Base-by-base conservation (phyloP, 2,113 vertebrate species). In the Drymodes brunneopygia region DNA sequence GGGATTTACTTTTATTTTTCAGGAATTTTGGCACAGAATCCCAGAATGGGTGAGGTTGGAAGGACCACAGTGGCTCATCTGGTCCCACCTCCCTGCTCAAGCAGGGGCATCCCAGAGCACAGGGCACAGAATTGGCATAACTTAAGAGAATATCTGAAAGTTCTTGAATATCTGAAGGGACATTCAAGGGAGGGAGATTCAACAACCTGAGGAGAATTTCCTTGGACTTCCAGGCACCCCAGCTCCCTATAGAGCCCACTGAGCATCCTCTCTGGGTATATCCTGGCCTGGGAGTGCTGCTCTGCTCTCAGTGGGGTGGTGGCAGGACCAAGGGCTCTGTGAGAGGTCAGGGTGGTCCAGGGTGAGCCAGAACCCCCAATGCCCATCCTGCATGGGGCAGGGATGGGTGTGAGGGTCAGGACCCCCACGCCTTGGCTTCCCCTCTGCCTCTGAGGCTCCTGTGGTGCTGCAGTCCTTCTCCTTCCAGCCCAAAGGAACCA, bases 311-410 rank as follows among this genome's bases (percentile, higher is more conserved):
- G 9, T 4, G 50, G 19, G 19, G 29, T 36, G 8, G 23, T 31
- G 50, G 40, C 40, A 62, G 74, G 40, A 36, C 6, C 0, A 0
- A 48, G 48, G 60, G 42, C 25, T 57, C 33, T 50, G 75, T 2
- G 1, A 13, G 53, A 51, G 16, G 12, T 27, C 33, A 22, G 33
- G n/a, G 24, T 62, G 67, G 17, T 1, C 21, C 81, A 33, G 48
- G 69, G 42, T 53, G 61, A 47, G 3, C 48, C 7, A 2, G 25
- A 6, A n/a, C 42, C 18, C 4, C 1, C 21, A 8, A 10, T 36
- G 0, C 1, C 65, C 12, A 1, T n/a, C 81, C 48, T 86, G 31
- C 0, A 0, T 1, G 5, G 38, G 35, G 15, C 40, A 33, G 56
- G 21, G 44, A 5, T 53, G 62, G 36, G 2, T 1, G 2, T 11